Percentiles rank a stretch among this genome's conserved stretches.
phyloP scores from a whole-genome alignment of 2,113 vertebrate species.

The Ictalurus punctatus region DNA sequence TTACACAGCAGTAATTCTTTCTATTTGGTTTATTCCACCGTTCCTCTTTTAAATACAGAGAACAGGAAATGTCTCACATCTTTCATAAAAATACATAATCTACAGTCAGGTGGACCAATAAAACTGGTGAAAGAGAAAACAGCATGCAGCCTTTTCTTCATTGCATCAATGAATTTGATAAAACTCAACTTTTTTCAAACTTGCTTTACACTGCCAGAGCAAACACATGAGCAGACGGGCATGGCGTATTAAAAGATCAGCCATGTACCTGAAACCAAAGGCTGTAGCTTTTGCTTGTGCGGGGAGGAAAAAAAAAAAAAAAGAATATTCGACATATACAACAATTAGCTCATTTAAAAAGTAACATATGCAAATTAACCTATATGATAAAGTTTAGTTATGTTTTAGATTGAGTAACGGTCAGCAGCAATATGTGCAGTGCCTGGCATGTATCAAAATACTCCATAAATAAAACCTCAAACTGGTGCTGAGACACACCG shows the following conservation, averaged over 20 bases:
- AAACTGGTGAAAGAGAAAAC: conserved; percentile 21
- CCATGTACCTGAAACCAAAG: conserved; percentile 1
- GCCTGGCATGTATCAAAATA: not conserved
- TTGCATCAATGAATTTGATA: not conserved
- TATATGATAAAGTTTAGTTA: not conserved
- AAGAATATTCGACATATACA: not conserved
- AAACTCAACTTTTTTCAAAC: not conserved
- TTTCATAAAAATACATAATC: conserved; percentile 58
- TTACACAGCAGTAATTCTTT: not conserved
- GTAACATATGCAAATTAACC: not conserved
- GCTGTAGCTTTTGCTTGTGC: not conserved
- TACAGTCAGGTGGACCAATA: conserved; percentile 43
- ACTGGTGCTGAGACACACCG: not conserved
- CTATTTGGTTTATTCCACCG: conserved; percentile 46
- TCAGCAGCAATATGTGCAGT: conserved; percentile 17
- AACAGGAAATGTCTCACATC: conserved; percentile 28
- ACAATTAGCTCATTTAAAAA: conserved; percentile 6
- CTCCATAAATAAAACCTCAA: not conserved
- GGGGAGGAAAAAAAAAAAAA: not conserved
- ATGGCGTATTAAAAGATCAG: not conserved
- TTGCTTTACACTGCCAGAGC: not conserved
- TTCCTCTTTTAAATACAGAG: conserved; percentile 22
- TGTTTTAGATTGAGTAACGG: not conserved
- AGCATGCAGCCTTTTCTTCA: conserved; percentile 9
- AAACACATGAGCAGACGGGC: not conserved